Base-by-base conservation (phyloP, 2,797 vertebrate genomes). In the Euthynnus affinis region DNA sequence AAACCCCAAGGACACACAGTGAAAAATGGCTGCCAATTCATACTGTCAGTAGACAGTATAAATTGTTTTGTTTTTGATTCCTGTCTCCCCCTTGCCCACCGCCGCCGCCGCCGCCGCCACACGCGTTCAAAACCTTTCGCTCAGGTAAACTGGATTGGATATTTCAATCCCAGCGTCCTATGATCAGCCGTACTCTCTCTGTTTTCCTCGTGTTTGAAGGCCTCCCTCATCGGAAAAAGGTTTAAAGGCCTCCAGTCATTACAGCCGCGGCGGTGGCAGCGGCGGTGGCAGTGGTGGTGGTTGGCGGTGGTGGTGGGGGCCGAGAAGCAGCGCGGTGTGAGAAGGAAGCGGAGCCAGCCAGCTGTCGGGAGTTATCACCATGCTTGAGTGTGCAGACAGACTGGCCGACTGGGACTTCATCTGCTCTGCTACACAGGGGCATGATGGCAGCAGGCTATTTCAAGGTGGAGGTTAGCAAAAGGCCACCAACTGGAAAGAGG, bases 301-400 rank as follows among this genome's bases (percentile, higher is more conserved):
- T n/a, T n/a, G n/a, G n/a, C n/a, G n/a, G n/a, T n/a, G n/a, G n/a
- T n/a, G n/a, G n/a, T n/a, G n/a, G n/a, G 34, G 65, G 68, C 37
- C 56, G 60, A 64, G 65, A 71, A 57, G 67, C 70, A 65, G 52
- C 10, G 4, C 2, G 3, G 37, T 14, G 56, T 42, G 71, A 76
- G 44, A 27, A 40, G 59, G 56, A 88, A 78, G 82, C 64, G 12
- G 74, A 74, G 62, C 72, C 82, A 78, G 76, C 87, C 85, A 85
- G 90, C 92, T 92, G 90, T 91, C 89, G 61, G 80, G 82, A 91
- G 78, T 88, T 84, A 88, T 93, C 89, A 88, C 83, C 77, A 80
- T 68, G 88, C 84, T 83, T 53, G 62, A 84, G 69, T 81, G 88
- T 90, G 81, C 84, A 89, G 83, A 71, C 80, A 70, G 79, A 87